Evolutionary conservation across 2,888 invertebrate genomes (phyloP).

Genomic region (Papilio protenor): DNA sequence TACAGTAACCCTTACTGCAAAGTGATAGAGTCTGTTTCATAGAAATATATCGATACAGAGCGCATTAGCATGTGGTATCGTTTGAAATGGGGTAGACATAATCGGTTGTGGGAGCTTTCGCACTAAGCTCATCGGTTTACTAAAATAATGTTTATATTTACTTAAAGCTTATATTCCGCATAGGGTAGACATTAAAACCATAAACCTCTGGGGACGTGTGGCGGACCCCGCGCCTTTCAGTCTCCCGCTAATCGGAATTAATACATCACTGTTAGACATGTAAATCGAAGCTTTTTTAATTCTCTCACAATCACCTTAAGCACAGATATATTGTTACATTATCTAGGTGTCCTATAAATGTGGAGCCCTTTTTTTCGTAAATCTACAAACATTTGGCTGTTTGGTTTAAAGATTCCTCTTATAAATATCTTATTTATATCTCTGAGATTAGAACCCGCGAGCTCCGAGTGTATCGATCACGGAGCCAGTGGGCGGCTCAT

Average conservation of each 20-base stretch:
- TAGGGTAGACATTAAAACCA: conserved; percentile 62
- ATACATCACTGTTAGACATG: not conserved
- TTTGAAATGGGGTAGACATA: conserved; percentile 63
- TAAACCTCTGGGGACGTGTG: conserved; percentile 58
- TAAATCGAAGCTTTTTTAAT: not conserved
- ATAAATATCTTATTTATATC: not conserved
- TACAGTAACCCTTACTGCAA: not conserved
- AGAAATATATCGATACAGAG: conserved; percentile 15
- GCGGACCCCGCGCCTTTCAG: conserved; percentile 40
- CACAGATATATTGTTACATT: not conserved
- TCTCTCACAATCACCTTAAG: not conserved
- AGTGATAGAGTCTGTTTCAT: not conserved
- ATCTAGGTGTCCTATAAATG: not conserved
- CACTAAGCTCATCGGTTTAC: conserved; percentile 80
- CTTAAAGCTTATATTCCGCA: conserved; percentile 66
- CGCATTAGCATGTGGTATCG: conserved; percentile 11
- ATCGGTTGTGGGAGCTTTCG: conserved; percentile 73
- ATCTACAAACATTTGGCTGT: not conserved
- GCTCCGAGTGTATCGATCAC: not conserved
- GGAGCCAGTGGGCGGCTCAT: not conserved
- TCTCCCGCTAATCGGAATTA: conserved; percentile 17
- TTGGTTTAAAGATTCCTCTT: not conserved
- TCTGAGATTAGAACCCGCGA: not conserved
- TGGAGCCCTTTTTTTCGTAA: too few relatives aligned
- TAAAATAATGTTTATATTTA: conserved; percentile 83